phyloP scores from a whole-genome alignment of 2,888 invertebrate species.

The Sinhomidia bicolor region DNA sequence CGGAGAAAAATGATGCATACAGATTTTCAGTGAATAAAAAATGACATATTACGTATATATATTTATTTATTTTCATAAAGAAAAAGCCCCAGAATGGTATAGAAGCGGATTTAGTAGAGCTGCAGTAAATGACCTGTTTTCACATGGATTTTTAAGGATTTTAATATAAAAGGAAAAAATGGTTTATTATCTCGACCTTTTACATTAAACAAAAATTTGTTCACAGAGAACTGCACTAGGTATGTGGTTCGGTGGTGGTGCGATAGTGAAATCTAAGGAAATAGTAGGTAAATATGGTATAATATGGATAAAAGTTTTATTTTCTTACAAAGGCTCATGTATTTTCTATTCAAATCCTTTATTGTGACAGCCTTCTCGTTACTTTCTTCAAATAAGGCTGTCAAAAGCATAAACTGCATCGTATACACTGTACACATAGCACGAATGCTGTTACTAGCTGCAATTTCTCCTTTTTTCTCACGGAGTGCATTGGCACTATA shows the following conservation, averaged over 20 bases:
- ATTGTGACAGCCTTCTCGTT: not conserved
- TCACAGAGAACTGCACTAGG: too few species aligned
- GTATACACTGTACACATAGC: not conserved
- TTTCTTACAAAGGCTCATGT: not conserved
- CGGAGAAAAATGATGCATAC: not conserved
- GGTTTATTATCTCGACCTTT: slow-evolving; percentile 21
- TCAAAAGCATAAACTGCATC: not conserved
- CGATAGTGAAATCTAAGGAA: not conserved
- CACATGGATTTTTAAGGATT: slow-evolving; percentile 44
- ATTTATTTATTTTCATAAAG: too few species aligned
- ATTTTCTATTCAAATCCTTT: slow-evolving; percentile 42
- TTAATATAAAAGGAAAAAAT: not conserved
- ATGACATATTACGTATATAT: not conserved
- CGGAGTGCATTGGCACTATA: not conserved
- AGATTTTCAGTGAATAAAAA: not conserved
- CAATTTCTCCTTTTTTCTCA: not conserved
- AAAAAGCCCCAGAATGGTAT: too few species aligned
- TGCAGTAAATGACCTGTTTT: slow-evolving; percentile 57
- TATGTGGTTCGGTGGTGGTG: too few species aligned
- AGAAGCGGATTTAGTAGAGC: slow-evolving; percentile 28
- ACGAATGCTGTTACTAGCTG: not conserved
- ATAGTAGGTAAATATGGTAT: not conserved
- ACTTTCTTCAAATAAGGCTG: not conserved
- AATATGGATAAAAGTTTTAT: slow-evolving; percentile 6
- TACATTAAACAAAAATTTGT: slow-evolving; percentile 1